Evolutionary conservation across 2,888 invertebrate genomes (phyloP).

Genomic region (Sphinx pinastri): DNA sequence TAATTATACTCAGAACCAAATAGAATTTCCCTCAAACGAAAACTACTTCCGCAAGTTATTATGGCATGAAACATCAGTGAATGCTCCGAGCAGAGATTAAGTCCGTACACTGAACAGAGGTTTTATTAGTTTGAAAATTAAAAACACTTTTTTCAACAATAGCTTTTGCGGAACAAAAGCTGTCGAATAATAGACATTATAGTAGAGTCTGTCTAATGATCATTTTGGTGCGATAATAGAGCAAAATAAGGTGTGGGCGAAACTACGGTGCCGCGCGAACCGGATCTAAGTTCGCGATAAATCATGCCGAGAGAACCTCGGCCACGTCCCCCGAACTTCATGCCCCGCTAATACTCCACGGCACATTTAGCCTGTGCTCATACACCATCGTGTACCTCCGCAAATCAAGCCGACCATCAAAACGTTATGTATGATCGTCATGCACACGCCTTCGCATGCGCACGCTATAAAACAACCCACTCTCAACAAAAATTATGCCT

Average conservation of each 20-base stretch:
- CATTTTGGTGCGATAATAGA: slow-evolving; percentile 74
- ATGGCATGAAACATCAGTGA: neutral
- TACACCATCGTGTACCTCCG: neutral
- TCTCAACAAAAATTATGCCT: neutral
- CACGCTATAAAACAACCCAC: neutral
- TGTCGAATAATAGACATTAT: slow-evolving; percentile 50
- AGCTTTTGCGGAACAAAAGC: slow-evolving; percentile 46
- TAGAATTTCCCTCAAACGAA: too few species aligned
- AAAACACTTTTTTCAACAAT: slow-evolving; percentile 36
- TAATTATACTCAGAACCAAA: too few species aligned
- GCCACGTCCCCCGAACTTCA: slow-evolving; percentile 39
- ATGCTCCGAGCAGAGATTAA: neutral
- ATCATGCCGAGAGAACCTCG: slow-evolving; percentile 64
- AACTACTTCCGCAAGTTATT: neutral
- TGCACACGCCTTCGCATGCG: neutral
- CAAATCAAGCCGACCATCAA: neutral
- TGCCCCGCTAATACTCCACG: slow-evolving; percentile 22
- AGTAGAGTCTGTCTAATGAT: slow-evolving; percentile 63
- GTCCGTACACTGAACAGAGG: neutral
- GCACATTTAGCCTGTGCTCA: slow-evolving; percentile 19
- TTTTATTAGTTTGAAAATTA: slow-evolving; percentile 31
- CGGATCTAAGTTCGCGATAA: slow-evolving; percentile 78
- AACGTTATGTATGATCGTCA: neutral
- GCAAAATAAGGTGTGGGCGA: slow-evolving; percentile 75
- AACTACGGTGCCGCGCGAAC: slow-evolving; percentile 63